Base-by-base conservation (phyloP, 2,888 invertebrate genomes). In the Aleiodes leptofemur region DNA sequence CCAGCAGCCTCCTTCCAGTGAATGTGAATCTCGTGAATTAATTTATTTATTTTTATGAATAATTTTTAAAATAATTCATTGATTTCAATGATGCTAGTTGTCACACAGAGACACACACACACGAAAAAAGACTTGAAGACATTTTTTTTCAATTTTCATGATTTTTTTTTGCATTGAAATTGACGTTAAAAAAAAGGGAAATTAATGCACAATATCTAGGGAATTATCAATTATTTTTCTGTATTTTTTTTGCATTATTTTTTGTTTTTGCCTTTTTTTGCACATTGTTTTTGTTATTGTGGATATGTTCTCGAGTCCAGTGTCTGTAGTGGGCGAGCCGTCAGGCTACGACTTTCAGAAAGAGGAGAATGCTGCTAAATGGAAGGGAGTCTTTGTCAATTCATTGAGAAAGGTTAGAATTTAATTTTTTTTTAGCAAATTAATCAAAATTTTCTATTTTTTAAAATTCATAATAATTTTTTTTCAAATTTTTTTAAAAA, bases 331-430 rank as follows among this genome's bases (percentile, higher is more conserved):
- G 83, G 90, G 90, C 85, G 91, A 91, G 87, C 87, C 89, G 83
- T 90, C 89, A 82, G 89, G 90, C 86, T 96, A 95, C 91, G 96
- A 97, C 92, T 97, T 97, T 91, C 94, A 94, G 89, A 95, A 95
- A 90, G 95, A 94, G 88, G 97, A 97, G 90, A 97, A 97, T 91
- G 93, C 94, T 84, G 93, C 93, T 83, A 97, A 97, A 93, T 98
- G 98, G 98, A 95, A 95, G 88, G 97, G 97, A 81, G 92, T 98
- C 82, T 95, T 98, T 90, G 94, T 96, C 88, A 94, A 93, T 87
- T 94, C 97, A 69, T 92, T 98, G 86, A 94, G 94, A 90, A 96
- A 96, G 95, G 97, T 97, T 91, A 90, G 90, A 78, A 76, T 77
- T 72, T n/a, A 34, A 64, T 43, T 50, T 59, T 70, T 57, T 72